Evolutionary conservation across 1,140 invertebrate genomes (phyloP), one percentile per base, ranked within the genome.

Genomic region (Agrilus planipennis): DNA sequence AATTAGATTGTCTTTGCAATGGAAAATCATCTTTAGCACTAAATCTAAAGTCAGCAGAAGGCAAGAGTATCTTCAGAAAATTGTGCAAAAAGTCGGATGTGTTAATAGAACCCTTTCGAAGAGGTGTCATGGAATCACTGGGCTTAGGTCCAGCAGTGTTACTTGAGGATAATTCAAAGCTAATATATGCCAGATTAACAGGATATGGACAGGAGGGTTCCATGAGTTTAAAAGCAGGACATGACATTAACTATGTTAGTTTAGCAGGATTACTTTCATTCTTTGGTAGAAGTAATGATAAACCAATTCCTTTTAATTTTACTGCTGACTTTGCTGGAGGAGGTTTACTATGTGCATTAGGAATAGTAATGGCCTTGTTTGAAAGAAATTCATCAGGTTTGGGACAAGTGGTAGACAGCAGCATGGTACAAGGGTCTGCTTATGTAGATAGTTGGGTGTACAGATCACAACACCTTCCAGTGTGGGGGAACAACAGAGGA

Each of bases 231-330:
- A 80, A 75, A 64, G 92, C 90, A 51, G 95, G 95, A 0, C 95
- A 99, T 73, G 95, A 99, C 69, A 94, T 99, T n/a, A 99, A 99
- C 67, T 99, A 85, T 67, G 64, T 91, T 21, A 79, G 84, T 19
- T 64, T 94, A 44, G 89, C 91, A 50, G 94, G 95, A 15, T 62
- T 97, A 18, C 64, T 99, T 0, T 95, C 91, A 11, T 66, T 81
- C 49, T 65, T 95, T 45, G 79, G 85, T 2, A 69, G 81, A 45
- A 67, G 69, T 39, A 57, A 71, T 44, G 66, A 81, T 47, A 80
- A 78, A 44, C 90, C 91, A 20, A 68, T 64, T 23, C 95, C 95
- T 2, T 64, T 89, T 9, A 99, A 99, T 72, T 59, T 97, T 2
- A 57, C 87, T 12, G 91, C 84, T 12, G 95, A 99, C 67, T 98